phyloP scores from a whole-genome alignment of 2,113 vertebrate species.

The Nesogale talazaci region DNA sequence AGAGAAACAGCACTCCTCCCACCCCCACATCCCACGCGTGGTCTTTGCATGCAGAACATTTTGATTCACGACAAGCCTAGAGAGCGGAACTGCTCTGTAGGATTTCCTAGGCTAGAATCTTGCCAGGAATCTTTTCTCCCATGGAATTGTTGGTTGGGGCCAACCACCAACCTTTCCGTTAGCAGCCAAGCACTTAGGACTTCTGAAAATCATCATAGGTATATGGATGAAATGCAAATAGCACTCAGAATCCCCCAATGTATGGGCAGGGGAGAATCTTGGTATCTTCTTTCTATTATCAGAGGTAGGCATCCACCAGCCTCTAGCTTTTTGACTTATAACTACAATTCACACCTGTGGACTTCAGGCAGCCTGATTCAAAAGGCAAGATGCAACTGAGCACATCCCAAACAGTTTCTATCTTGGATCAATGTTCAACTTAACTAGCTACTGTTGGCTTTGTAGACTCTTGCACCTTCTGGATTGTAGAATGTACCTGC shows the following conservation, averaged over 20 bases:
- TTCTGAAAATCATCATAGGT: not conserved
- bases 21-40: too few species aligned
- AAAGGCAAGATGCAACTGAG: constrained; percentile 9
- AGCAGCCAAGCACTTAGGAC: too few species aligned
- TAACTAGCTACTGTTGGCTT: not conserved
- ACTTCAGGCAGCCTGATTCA: not conserved
- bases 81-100: too few species aligned
- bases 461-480: not conserved
- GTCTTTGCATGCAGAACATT: too few species aligned
- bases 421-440: not conserved
- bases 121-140: too few species aligned
- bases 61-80: too few species aligned
- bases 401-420: not conserved
- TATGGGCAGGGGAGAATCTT: not conserved
- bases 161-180: too few species aligned
- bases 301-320: not conserved
- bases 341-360: not conserved
- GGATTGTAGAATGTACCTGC: not conserved
- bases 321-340: not conserved
- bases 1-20: too few species aligned
- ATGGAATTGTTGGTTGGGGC: too few species aligned
- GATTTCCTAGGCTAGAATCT: too few species aligned
- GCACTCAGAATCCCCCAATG: constrained; percentile 20
- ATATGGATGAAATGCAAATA: constrained; percentile 11
- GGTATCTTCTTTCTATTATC: not conserved